These are phyloP conservation scores for Coryphaenoides rupestris DNA, from an alignment of 2,113 vertebrate genomes.

Conservation along the genomic window DNA sequence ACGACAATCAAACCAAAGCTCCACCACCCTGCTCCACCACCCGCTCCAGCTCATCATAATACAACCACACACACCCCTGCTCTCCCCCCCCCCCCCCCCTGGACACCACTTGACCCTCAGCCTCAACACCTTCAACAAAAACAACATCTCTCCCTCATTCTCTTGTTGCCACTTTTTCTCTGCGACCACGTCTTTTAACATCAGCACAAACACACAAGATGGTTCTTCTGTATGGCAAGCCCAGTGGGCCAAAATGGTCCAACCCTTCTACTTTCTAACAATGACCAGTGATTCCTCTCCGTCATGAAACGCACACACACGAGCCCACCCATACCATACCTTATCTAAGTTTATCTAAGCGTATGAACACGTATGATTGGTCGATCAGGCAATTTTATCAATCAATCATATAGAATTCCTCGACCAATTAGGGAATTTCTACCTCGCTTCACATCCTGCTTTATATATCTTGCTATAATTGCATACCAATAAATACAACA, in stretches of 20 bases:
- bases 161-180: slow-evolving; percentile 8
- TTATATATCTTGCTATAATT: too few relatives aligned
- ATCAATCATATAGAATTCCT: too few relatives aligned
- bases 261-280: too few relatives aligned
- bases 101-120: slow-evolving; percentile 8
- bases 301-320: neutral
- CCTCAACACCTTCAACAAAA: neutral
- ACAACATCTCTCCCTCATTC: neutral
- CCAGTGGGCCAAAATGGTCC: too few relatives aligned
- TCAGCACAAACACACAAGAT: slow-evolving; percentile 2
- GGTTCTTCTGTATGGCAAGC: neutral
- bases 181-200: neutral
- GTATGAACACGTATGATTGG: too few relatives aligned
- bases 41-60: slow-evolving; percentile 31
- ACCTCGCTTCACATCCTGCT: too few relatives aligned
- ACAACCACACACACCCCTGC: slow-evolving; percentile 14
- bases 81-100: slow-evolving; percentile 15
- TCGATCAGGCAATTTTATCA: too few relatives aligned
- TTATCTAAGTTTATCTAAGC: neutral
- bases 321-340: neutral
- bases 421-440: too few relatives aligned
- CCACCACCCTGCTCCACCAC: too few relatives aligned
- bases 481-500: too few relatives aligned
- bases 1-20: too few relatives aligned
- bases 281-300: neutral